Conservation (phyloP, 2,888 invertebrate genomes). For the Habroteleia sp. region DNA sequence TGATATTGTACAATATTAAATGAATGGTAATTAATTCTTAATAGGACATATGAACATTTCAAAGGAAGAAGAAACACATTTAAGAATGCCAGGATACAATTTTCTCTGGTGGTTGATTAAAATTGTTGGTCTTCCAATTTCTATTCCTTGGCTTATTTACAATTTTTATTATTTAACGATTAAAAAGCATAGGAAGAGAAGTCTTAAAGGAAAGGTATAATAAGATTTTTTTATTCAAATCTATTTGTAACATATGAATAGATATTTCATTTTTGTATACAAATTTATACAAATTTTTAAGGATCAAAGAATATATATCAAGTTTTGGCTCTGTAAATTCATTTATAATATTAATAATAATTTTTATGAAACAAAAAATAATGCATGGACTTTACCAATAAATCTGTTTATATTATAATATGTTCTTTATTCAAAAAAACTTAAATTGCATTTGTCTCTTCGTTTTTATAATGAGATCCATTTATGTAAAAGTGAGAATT, state of each 20-base stretch:
- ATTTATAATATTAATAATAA: no score
- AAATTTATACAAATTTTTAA: no score
- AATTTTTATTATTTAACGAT: constrained; percentile 70
- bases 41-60: constrained; percentile 9
- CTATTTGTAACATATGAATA: no score
- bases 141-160: constrained; percentile 77
- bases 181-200: constrained; percentile 68
- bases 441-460: no score
- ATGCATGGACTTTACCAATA: no score
- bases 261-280: background rate
- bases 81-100: constrained; percentile 66
- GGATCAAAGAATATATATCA: no score
- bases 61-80: constrained; percentile 41
- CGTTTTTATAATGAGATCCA: no score
- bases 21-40: background rate
- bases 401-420: no score
- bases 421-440: background rate
- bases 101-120: constrained; percentile 74
- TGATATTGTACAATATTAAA: background rate
- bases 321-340: no score
- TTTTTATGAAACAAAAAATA: no score
- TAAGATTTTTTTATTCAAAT: no score
- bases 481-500: no score
- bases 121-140: constrained; percentile 74
- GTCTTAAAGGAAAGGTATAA: constrained; percentile 75